Conservation (phyloP, 2,888 invertebrate genomes). For the Saturnia japonica region DNA sequence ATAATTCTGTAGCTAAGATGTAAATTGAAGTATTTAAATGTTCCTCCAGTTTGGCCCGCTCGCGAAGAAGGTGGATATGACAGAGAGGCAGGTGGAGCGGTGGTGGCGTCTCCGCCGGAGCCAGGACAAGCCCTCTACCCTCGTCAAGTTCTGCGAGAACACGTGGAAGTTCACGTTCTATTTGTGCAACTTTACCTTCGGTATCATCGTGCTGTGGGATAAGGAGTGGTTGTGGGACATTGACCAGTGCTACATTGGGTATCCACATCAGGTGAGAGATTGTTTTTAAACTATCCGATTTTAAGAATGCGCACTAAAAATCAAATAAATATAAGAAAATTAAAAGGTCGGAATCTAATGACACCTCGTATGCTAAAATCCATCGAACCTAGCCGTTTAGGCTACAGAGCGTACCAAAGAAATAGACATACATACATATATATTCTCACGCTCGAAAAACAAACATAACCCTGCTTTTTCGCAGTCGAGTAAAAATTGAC, state of each 20-base stretch:
- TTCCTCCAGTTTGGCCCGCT: slow-evolving; percentile 74
- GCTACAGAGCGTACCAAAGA: too few species aligned
- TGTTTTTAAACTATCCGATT: not conserved
- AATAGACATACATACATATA: too few species aligned
- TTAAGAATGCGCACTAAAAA: too few species aligned
- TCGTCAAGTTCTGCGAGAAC: slow-evolving; percentile 95
- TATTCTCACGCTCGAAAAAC: too few species aligned
- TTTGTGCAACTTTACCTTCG: slow-evolving; percentile 89
- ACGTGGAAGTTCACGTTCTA: slow-evolving; percentile 95
- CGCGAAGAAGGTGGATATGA: slow-evolving; percentile 91
- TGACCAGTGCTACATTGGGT: slow-evolving; percentile 90
- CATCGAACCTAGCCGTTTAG: too few species aligned
- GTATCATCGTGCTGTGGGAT: slow-evolving; percentile 90
- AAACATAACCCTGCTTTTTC: too few species aligned
- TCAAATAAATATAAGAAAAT: too few species aligned
- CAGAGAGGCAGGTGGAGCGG: slow-evolving; percentile 92
- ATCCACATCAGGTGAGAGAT: slow-evolving; percentile 87
- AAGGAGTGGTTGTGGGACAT: slow-evolving; percentile 97
- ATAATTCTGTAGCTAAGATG: too few species aligned
- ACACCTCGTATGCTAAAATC: too few species aligned
- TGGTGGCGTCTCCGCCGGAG: slow-evolving; percentile 92
- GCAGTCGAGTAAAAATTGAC: too few species aligned
- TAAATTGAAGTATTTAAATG: not conserved
- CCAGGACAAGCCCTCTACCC: slow-evolving; percentile 92
- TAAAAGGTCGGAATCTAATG: too few species aligned